Conservation (phyloP, 2,797 vertebrate species). For the Cossypha heuglini region DNA sequence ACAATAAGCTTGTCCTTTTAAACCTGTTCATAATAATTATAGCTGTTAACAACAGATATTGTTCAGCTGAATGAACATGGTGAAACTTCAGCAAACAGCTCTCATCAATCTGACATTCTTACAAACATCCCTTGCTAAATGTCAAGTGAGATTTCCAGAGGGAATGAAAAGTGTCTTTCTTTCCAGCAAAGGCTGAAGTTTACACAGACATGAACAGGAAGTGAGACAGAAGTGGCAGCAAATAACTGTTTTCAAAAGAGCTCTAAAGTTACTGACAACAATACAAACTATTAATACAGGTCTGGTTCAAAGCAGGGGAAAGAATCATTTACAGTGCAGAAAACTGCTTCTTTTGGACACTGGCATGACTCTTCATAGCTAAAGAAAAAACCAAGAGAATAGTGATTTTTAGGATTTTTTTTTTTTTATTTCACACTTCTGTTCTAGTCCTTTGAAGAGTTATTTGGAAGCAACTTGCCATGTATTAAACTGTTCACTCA, state of each 20-base stretch:
- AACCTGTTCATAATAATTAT: conserved; percentile 68
- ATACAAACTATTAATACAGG: background rate
- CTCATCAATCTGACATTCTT: conserved; percentile 76
- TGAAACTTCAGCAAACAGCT: conserved; percentile 60
- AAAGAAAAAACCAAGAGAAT: background rate
- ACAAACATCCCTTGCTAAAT: conserved; percentile 72
- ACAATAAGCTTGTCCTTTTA: conserved; percentile 62
- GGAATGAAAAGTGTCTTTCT: conserved; percentile 55
- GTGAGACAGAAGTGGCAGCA: background rate
- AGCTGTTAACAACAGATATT: conserved; percentile 58
- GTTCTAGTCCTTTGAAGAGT: background rate
- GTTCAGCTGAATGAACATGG: conserved; percentile 54
- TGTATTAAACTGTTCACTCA: background rate
- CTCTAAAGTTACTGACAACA: background rate
- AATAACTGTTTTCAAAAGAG: background rate
- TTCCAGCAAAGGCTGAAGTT: conserved; percentile 32
- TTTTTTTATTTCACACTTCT: background rate
- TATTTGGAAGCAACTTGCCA: background rate
- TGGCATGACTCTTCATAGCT: background rate
- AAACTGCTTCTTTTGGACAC: background rate
- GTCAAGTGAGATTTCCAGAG: conserved; percentile 72
- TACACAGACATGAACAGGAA: conserved; percentile 44
- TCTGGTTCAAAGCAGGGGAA: background rate
- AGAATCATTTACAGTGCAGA: background rate
- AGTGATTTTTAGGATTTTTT: no score